Percentiles rank a stretch among this genome's conserved stretches.
Conservation (phyloP, 2,113 vertebrate genomes). For the Pterophyllum scalare region DNA sequence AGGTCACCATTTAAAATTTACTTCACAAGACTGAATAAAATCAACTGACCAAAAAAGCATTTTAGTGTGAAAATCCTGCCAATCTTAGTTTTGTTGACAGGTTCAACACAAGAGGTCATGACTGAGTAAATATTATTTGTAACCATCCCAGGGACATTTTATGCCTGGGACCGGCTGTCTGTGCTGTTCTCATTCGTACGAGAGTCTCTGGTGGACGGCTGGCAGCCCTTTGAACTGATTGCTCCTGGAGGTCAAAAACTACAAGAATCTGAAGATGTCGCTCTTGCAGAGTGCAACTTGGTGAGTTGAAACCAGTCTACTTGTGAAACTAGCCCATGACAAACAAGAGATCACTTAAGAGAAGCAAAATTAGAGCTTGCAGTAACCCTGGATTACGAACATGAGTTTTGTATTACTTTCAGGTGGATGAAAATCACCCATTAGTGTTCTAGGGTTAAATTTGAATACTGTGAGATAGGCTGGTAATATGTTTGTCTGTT, state of each 20-base stretch:
- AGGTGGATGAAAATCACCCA: too few relatives aligned
- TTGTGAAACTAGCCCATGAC: background rate
- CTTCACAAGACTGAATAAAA: background rate
- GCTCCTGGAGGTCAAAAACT: constrained; percentile 90
- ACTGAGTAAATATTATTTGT: background rate
- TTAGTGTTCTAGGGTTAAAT: too few relatives aligned
- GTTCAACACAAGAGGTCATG: background rate
- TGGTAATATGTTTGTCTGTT: too few relatives aligned
- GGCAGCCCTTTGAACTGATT: constrained; percentile 94
- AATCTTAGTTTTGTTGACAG: background rate
- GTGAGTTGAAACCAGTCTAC: constrained; percentile 77
- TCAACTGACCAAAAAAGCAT: background rate
- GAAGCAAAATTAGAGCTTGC: too few relatives aligned
- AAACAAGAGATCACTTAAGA: background rate
- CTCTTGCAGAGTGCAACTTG: constrained; percentile 91
- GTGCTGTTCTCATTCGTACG: constrained; percentile 87
- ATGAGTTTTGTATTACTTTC: too few relatives aligned
- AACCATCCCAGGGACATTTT: constrained; percentile 87
- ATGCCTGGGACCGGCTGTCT: constrained; percentile 86
- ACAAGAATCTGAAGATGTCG: constrained; percentile 80
- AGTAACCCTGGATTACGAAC: too few relatives aligned
- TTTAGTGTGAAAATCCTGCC: background rate
- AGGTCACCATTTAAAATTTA: background rate
- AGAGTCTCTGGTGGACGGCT: constrained; percentile 85
- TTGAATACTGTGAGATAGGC: too few relatives aligned